Base-by-base conservation (phyloP, 2,888 invertebrate species). In the Melinaea menophilus region DNA sequence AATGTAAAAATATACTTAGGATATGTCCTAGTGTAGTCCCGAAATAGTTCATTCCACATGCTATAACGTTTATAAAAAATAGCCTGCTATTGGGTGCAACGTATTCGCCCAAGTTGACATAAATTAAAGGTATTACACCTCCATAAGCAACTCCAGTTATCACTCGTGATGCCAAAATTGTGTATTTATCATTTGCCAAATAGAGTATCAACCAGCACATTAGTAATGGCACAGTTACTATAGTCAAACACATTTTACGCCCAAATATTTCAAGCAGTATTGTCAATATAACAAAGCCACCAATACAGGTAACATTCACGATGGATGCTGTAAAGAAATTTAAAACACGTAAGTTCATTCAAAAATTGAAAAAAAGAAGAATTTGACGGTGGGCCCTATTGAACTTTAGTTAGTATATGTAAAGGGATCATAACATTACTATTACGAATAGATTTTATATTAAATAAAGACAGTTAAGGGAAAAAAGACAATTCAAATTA, bases 91-190 rank as follows among this genome's bases (percentile, higher is more conserved):
- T 55, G 11, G 60, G 57, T 7, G 60, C 33, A 4, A 22, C 34
- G 41, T 63, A 63, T 61, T 65, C 68, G 54, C 67, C 12, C 51
- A 66, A 13, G 58, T 63, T 12, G 51, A 63, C 33, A 55, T 59
- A 48, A 41, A 13, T 13, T 56, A 70, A 41, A 5, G 63, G 37
- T 3, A 71, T 35, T 2, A 72, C 45, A 7, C 71, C 67, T 34
- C 71, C 72, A 12, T 59, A 72, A 41, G 66, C 63, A 12, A 72
- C 54, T 2, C 73, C 73, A 2, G 68, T 65, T 9, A 73, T 47
- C 2, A 69, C 45, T 59, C 69, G 64, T 1, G 72, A 67, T 13
- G 64, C 34, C 4, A 71, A 54, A 22, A 72, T 58, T 2, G 61
- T 55, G 0, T 41, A 59, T 58, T 59, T 64, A 13, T 66, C 60